Base-by-base conservation (phyloP, 2,113 vertebrate genomes). In the Oryzias celebensis region DNA sequence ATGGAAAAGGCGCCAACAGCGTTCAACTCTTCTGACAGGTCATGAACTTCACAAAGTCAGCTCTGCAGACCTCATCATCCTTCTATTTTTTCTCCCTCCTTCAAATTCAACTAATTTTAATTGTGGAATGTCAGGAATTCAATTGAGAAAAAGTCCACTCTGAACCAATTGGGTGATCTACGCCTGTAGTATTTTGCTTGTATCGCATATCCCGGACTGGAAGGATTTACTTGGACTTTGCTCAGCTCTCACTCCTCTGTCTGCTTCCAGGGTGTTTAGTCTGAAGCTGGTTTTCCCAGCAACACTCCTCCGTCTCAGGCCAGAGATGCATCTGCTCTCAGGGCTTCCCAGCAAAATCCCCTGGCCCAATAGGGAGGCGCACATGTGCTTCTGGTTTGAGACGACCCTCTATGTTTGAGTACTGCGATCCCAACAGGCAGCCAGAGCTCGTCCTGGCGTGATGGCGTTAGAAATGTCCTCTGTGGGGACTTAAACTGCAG, bases 211-310 rank as follows among this genome's bases (percentile, higher is more conserved):
- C 82, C 64, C 88, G 69, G 68, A 85, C 78, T 60, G 24, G 78
- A 73, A 68, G 85, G 89, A 87, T 88, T 88, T 89, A 82, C 80
- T 80, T 76, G 81, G 73, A 86, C 78, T 79, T 84, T 71, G 60
- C 68, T 52, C 71, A 55, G 54, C 70, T 72, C 62, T 26, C 73
- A 52, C 52, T 56, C 47, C 62, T 80, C 81, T 54, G 80, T 87
- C 87, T 84, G 80, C 71, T 81, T 44, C 49, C 84, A 81, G 79
- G 80, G 65, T 89, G 91, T 92, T 92, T 91, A 90, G 90, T 92
- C 90, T 92, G 85, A 82, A 71, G 80, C 71, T 74, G 77, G 78
- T 87, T 90, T 91, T 89, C 87, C 87, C 89, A 90, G 84, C 73
- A 54, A 53, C 62, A 52, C 65, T 61, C 48, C 42, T 66, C 56